A percentile compares a stretch with the other conserved stretches of the same genome.
Conservation (phyloP, 2,888 invertebrate species). For the Pandemis heparana region DNA sequence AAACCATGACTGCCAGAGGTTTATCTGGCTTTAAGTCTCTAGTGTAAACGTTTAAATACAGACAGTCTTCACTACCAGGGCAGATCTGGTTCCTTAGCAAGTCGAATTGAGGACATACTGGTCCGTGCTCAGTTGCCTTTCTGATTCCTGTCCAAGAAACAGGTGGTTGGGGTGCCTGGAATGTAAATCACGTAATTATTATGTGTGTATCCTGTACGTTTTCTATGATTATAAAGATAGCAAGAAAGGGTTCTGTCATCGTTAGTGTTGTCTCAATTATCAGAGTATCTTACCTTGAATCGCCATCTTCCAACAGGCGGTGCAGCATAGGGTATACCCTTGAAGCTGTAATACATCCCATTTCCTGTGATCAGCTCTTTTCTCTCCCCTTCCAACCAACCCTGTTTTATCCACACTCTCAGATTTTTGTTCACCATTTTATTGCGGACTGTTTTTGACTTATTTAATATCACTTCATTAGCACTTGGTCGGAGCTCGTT, state of each 20-base stretch:
- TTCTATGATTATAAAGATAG: too few species aligned
- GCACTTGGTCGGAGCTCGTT: background rate
- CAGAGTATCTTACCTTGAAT: conserved; percentile 66
- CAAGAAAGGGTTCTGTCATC: too few species aligned
- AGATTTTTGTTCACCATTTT: background rate
- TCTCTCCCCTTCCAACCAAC: background rate
- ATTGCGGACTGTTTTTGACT: background rate
- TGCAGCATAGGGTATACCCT: conserved; percentile 77
- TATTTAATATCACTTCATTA: background rate
- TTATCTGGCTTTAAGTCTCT: conserved; percentile 48
- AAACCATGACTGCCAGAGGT: conserved; percentile 63
- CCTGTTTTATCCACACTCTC: background rate
- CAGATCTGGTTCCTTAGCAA: conserved; percentile 23
- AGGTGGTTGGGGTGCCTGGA: conserved; percentile 41
- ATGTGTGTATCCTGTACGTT: background rate
- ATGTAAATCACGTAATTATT: background rate
- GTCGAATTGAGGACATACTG: conserved; percentile 37
- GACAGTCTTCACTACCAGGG: conserved; percentile 59
- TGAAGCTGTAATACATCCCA: conserved; percentile 58
- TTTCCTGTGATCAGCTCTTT: conserved; percentile 17
- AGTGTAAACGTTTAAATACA: conserved; percentile 66
- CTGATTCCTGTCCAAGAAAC: conserved; percentile 42
- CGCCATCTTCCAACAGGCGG: conserved; percentile 76
- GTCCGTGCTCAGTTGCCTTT: conserved; percentile 40
- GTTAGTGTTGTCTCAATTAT: too few species aligned